Evolutionary conservation across 2,113 vertebrate genomes (phyloP).

Genomic region (Synodontis membranacea): DNA sequence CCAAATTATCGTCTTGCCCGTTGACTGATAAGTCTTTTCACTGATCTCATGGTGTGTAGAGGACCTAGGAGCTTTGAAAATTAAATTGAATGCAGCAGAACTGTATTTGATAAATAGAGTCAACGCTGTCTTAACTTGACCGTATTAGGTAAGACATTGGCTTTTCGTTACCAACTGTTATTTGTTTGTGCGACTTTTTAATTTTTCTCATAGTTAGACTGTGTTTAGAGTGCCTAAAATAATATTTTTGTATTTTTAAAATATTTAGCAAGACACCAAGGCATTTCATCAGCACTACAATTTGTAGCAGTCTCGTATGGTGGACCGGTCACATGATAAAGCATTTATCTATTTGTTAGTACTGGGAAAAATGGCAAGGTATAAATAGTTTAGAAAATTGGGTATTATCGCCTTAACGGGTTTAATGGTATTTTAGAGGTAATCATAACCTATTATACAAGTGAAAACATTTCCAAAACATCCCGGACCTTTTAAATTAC

Average conservation of each 20-base stretch:
- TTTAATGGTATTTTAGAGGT: conserved; percentile 38
- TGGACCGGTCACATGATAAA: not conserved
- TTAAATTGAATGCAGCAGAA: not conserved
- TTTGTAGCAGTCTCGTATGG: not conserved
- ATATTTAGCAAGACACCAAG: conserved; percentile 38
- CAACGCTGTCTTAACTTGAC: not conserved
- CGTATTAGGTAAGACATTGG: not conserved
- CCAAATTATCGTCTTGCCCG: not conserved
- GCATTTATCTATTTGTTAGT: conserved; percentile 39
- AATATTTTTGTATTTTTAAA: conserved; percentile 38
- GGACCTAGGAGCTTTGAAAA: not conserved
- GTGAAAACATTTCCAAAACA: conserved; percentile 3
- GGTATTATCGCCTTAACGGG: conserved; percentile 42
- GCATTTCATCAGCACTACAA: not conserved
- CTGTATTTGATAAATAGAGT: not conserved
- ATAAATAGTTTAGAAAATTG: conserved; percentile 29
- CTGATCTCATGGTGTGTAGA: not conserved
- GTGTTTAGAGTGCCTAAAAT: not conserved
- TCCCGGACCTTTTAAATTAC: not conserved
- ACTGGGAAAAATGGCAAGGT: conserved; percentile 33
- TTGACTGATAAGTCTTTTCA: not conserved
- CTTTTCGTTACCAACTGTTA: not conserved
- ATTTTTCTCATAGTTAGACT: not conserved
- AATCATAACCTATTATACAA: conserved; percentile 9
- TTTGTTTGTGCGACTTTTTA: not conserved